Evolutionary conservation across 2,888 invertebrate genomes (phyloP), one percentile per base, ranked within the genome.

Genomic region (Calliopum simillimum): DNA sequence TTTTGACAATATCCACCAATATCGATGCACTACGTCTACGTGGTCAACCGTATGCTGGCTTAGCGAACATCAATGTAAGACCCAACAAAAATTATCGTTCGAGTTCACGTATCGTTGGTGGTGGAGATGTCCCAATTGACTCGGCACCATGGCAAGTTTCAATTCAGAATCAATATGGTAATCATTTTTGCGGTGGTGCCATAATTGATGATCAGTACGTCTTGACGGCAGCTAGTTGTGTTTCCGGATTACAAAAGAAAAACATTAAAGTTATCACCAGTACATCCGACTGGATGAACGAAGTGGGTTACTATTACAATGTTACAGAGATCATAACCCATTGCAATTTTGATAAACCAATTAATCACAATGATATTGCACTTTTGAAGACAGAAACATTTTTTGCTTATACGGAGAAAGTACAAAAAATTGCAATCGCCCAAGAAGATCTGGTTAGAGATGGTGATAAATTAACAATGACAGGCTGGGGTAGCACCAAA

Each of bases 291-390:
- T 81, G 85, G 78, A 78, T 77, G 58, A 72, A 68, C 1, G 70
- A 66, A 0, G 82, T 79, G 77, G 73, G n/a, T n/a, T n/a, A n/a
- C n/a, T 70, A 76, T 41, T 84, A 85, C 53, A 73, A 76, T 4
- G 77, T 80, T 3, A 78, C 80, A 6, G 77, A 79, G 3, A 77
- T 86, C 0, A 70, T 78, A 3, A 21, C 78, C 0, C 86, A 85
- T 51, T 81, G 81, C 44, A 79, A 80, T 44, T 84, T 82, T 62
- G 85, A 86, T 70, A 74, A 79, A 56, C 85, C 86, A 1, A 41
- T 80, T 43, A 85, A 83, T 58, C 82, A 85, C 63, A 90, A 93
- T 78, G 93, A 94, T 76, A 91, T 94, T 70, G 93, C 92, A 0
- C 80, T 94, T 2, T 79, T 94, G 4, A 89, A 89, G 77, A 85